A percentile compares a stretch with the other conserved stretches of the same genome.
Evolutionary conservation across 1,140 invertebrate species (phyloP).

Genomic region (Nephotettix cincticeps): DNA sequence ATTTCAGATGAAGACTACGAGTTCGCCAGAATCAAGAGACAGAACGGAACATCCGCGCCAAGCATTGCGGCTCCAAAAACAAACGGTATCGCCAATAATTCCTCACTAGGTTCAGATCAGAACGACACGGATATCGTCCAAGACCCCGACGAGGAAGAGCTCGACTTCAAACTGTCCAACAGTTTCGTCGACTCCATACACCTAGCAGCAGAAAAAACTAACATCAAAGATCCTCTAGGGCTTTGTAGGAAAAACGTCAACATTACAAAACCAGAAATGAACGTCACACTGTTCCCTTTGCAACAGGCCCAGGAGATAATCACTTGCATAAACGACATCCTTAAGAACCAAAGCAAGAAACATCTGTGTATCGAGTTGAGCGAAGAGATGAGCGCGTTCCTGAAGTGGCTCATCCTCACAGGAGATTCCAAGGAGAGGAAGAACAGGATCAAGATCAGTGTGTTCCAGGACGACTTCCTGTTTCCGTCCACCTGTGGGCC

Average conservation of each 20-base stretch:
- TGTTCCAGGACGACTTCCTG: background rate
- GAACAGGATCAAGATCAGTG: background rate
- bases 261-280: background rate
- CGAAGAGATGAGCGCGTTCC: background rate
- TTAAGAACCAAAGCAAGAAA: slow-evolving; percentile 1
- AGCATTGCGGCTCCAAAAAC: no score
- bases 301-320: background rate
- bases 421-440: background rate
- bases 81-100: no score
- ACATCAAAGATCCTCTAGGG: background rate
- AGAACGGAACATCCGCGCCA: no score
- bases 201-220: background rate
- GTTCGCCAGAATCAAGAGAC: no score
- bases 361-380: background rate
- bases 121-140: no score
- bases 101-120: no score
- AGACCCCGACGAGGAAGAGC: background rate
- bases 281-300: background rate
- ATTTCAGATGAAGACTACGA: no score
- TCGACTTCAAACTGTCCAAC: slow-evolving; percentile 1
- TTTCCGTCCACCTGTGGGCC: background rate
- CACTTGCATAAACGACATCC: background rate
- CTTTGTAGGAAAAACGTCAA: background rate
- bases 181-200: background rate
- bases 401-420: background rate